A percentile compares a stretch with the other conserved stretches of the same genome.
Evolutionary conservation across 2,888 invertebrate species (phyloP).

Genomic region (Hirtodrosophila cameraria): DNA sequence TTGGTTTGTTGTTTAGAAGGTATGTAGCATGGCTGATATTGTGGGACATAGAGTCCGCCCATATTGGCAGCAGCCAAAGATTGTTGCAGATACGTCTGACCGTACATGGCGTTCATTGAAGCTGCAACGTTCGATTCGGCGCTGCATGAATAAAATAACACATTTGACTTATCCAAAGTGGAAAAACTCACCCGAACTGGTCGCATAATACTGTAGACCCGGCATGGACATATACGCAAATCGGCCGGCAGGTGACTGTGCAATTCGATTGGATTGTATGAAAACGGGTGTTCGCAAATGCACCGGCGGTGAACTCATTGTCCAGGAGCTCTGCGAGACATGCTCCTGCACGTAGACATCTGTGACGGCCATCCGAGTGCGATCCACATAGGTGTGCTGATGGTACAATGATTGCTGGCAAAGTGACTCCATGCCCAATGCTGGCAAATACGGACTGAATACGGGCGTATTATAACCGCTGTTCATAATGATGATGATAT

Average conservation of each 20-base stretch:
- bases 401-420: conserved; percentile 64
- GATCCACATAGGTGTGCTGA: conserved; percentile 63
- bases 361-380: conserved; percentile 48
- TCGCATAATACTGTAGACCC: conserved; percentile 48
- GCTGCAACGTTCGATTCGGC: conserved; percentile 26
- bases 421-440: conserved; percentile 52
- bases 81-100: conserved; percentile 39
- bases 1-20: conserved; percentile 9
- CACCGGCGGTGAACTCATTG: conserved; percentile 32
- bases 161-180: neutral
- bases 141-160: neutral
- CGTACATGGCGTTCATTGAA: conserved; percentile 48
- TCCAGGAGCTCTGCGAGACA: conserved; percentile 59
- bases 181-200: conserved; percentile 38
- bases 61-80: conserved; percentile 40
- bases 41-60: conserved; percentile 23
- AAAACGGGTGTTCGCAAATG: conserved; percentile 9
- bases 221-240: conserved; percentile 32
- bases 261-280: conserved; percentile 1
- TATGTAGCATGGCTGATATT: neutral
- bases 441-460: conserved; percentile 47
- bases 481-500: conserved; percentile 52
- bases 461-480: conserved; percentile 30
- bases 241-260: conserved; percentile 1
- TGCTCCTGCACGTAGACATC: conserved; percentile 63